These are phyloP conservation scores for Lanistes nyassanus DNA, from an alignment of 1,140 invertebrate species.

Conservation along the genomic window DNA sequence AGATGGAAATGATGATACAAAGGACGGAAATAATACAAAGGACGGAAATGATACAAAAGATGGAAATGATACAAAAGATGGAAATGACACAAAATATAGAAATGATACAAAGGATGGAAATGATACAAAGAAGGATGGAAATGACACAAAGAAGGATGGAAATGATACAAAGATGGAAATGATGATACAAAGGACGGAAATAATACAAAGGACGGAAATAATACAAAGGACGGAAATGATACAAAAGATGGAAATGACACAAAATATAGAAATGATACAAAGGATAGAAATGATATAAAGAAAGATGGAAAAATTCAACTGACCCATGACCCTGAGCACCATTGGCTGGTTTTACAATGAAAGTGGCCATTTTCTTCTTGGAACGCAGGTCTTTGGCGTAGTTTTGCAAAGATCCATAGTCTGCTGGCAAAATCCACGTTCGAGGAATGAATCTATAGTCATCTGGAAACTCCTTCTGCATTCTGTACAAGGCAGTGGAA, in stretches of 20 bases:
- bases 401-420: conserved; percentile 56
- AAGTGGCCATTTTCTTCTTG: conserved; percentile 63
- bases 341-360: conserved; percentile 66
- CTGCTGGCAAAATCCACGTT: conserved; percentile 66
- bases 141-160: neutral
- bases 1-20: no score
- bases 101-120: no score
- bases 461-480: conserved; percentile 61
- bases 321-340: conserved; percentile 68
- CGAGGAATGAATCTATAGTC: conserved; percentile 65
- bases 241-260: neutral
- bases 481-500: conserved; percentile 44
- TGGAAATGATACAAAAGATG: neutral
- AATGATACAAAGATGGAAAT: neutral
- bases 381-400: conserved; percentile 62
- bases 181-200: no score
- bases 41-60: neutral
- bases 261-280: conserved; percentile 3
- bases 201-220: neutral
- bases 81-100: no score
- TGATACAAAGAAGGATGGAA: neutral
- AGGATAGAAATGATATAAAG: neutral
- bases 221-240: neutral
- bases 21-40: no score
- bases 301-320: conserved; percentile 24